A percentile compares a stretch with the other conserved stretches of the same genome.
These are phyloP conservation scores for Pandion haliaetus DNA, from an alignment of 2,113 vertebrate species.

Conservation along the genomic window DNA sequence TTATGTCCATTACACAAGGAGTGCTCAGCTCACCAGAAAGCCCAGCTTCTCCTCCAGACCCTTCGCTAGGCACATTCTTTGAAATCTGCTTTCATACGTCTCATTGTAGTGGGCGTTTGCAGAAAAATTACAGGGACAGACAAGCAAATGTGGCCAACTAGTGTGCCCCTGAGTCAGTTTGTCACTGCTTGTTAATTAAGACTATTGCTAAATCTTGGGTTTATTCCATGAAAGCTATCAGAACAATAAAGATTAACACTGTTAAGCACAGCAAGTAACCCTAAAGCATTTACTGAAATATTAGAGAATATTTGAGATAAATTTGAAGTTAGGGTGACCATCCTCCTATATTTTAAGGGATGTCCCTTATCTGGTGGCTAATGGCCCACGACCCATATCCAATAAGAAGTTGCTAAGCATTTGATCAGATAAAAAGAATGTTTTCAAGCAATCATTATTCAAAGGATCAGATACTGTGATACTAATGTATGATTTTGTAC, in stretches of 20 bases:
- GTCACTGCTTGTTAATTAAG: neutral
- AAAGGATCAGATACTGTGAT: conserved; percentile 41
- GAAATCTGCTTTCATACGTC: neutral
- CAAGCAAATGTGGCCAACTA: neutral
- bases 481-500: conserved; percentile 52
- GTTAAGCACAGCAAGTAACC: neutral
- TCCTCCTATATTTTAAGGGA: neutral
- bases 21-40: neutral
- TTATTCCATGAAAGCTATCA: neutral
- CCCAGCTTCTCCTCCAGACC: neutral
- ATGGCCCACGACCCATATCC: conserved; percentile 5
- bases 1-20: neutral
- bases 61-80: neutral
- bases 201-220: neutral
- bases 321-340: neutral
- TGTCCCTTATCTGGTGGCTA: neutral
- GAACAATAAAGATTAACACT: neutral
- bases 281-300: neutral
- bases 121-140: neutral
- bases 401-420: neutral
- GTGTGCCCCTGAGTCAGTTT: neutral
- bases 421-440: conserved; percentile 27
- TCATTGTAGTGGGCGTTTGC: neutral
- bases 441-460: conserved; percentile 50
- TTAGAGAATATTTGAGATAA: neutral